Base-by-base conservation (phyloP, 2,797 vertebrate species). In the Gymnothorax reevesii region DNA sequence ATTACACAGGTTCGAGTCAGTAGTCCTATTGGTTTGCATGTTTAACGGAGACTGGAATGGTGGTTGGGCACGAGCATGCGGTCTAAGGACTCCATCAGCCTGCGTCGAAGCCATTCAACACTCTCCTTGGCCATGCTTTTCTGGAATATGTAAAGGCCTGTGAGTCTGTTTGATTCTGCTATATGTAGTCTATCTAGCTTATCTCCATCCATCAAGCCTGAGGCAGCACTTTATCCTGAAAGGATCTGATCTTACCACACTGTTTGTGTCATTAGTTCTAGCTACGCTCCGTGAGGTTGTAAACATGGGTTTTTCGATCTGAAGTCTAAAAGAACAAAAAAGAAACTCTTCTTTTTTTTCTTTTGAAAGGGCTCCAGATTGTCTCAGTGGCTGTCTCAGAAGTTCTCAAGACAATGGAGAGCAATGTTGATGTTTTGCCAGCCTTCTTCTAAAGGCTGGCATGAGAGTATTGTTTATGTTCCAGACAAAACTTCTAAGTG, bases 231-330 rank as follows among this genome's bases (percentile, higher is more conserved):
- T 42, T 77, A 33, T 15, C 17, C 33, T 49, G 33, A 17, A 10
- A 49, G 73, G 27, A 42, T 54, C 75, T 22, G 75, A 15, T 54
- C 75, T 79, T n/a, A 49, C 73, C 73, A 49, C 27, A 49, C 73
- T 75, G 73, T 42, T 75, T 49, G 73, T 75, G 73, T 75, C 73
- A 75, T 17, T 75, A 49, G 73, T 75, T 33, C 73, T 17, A 75
- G 73, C 27, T 71, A 75, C 33, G 73, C 13, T 75, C 73, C 49
- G 10, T 75, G 73, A 75, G 73, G 73, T 49, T 75, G 73, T 75
- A 17, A 75, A 49, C 33, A 49, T 75, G 73, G 73, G 49, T 75
- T 49, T 42, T 33, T 20, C 13, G 6, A 75, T 75, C 73, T 42
- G 4, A 15, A 49, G 10, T 75, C 6, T 75, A 15, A 42, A 42